phyloP scores from a whole-genome alignment of 2,113 vertebrate species.

The Caloenas nicobarica region DNA sequence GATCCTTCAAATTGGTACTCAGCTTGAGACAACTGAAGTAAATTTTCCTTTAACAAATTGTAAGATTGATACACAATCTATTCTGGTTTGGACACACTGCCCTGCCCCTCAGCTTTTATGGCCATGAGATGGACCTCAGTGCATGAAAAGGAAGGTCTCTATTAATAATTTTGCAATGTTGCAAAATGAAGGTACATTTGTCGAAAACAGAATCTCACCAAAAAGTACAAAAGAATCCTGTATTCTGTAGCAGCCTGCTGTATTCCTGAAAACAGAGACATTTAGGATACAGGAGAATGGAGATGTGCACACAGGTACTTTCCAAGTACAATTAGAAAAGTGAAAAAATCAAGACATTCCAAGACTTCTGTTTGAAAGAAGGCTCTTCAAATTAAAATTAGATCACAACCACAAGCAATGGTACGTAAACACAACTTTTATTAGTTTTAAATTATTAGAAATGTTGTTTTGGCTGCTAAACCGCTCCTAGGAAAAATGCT shows the following conservation, averaged over 20 bases:
- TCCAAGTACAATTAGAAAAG: background rate
- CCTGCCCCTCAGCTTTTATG: background rate
- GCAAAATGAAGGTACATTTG: background rate
- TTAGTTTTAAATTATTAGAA: background rate
- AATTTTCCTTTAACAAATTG: background rate
- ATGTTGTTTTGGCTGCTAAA: background rate
- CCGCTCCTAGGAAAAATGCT: background rate
- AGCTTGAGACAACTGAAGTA: background rate
- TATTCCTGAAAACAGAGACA: background rate
- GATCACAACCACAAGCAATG: background rate
- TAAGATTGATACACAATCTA: background rate
- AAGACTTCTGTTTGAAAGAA: background rate
- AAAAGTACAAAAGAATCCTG: background rate
- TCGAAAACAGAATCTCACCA: background rate
- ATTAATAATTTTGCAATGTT: background rate
- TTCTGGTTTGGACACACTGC: background rate
- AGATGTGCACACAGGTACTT: background rate
- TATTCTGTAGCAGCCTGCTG: background rate
- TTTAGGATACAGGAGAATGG: background rate
- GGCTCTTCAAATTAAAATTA: background rate
- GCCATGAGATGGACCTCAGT: background rate
- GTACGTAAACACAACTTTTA: background rate
- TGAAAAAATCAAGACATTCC: background rate
- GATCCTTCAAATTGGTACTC: background rate
- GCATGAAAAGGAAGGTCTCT: background rate